These are phyloP conservation scores for Metellina segmentata DNA, from an alignment of 2,888 invertebrate species.

Conservation along the genomic window DNA sequence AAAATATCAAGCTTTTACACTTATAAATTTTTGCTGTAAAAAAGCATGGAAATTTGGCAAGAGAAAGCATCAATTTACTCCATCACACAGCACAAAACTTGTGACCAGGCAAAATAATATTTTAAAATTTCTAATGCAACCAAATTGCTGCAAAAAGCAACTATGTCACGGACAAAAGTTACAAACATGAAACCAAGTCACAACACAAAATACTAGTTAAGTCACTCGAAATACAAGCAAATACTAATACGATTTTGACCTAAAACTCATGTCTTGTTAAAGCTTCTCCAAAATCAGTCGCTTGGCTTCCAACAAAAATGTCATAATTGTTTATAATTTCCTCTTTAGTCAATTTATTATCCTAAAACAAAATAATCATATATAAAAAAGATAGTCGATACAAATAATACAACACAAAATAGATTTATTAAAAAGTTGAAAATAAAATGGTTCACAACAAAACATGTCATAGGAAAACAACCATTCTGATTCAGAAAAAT, in stretches of 20 bases:
- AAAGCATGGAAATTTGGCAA: background rate
- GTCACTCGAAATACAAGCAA: conserved; percentile 18
- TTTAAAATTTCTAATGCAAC: background rate
- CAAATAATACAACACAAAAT: background rate
- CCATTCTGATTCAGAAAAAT: no score
- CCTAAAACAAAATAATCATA: conserved; percentile 81
- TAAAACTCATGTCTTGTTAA: conserved; percentile 96
- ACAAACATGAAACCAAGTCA: conserved; percentile 1
- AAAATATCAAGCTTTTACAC: background rate
- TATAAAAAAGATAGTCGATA: no score
- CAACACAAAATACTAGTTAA: conserved; percentile 24
- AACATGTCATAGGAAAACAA: no score
- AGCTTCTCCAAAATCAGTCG: conserved; percentile 99
- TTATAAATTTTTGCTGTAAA: background rate
- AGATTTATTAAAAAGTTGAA: no score
- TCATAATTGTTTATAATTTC: conserved; percentile 98
- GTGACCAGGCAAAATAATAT: background rate
- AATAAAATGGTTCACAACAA: no score
- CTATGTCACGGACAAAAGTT: conserved; percentile 5
- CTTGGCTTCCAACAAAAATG: conserved; percentile 98
- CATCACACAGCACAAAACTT: background rate
- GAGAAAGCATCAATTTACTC: background rate
- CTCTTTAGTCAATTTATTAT: conserved; percentile 92
- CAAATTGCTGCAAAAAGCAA: conserved; percentile 41
- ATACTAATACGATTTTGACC: conserved; percentile 63